Evolutionary conservation across 2,888 invertebrate species (phyloP), one percentile per base, ranked within the genome.

Genomic region (Conomelus anceps): DNA sequence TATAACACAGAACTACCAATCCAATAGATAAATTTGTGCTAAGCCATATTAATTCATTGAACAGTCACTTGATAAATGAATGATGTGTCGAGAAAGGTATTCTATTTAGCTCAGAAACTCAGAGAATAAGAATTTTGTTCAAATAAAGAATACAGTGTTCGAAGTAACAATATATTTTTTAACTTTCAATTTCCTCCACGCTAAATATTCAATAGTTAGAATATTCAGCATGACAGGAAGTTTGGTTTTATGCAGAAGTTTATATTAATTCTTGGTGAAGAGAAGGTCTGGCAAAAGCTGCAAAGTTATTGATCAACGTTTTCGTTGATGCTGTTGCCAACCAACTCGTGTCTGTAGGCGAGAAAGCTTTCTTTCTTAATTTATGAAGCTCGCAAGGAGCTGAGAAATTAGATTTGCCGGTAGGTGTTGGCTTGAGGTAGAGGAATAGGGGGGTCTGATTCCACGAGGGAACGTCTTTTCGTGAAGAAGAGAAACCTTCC

Each of bases 391-490:
- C n/a, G 63, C 63, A 63, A 63, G 63, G 63, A 63, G 63, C 63
- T 63, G 63, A 63, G 63, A 63, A 63, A 63, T 63, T 63, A 63
- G 63, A 63, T 63, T 63, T 63, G 63, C 63, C 63, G n/a, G 63
- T 63, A 63, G 63, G 63, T 63, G 63, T 63, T 93, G 94, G 85
- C 89, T 88, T 41, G 84, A 92, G 91, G 91, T 92, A 88, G 91
- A 91, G 34, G 91, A 90, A 88, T 91, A 93, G 92, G 92, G 93
- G 90, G 90, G 90, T 91, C 63, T 63, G 63, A 63, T 63, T 63
- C 63, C 63, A 63, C 63, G 63, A 63, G 63, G 63, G 63, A 63
- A 63, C 63, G 63, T 63, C 63, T 63, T 63, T 63, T 63, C 63
- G 63, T 63, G 63, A 63, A 63, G 63, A 63, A n/a, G 63, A 20